Evolutionary conservation across 2,888 invertebrate genomes (phyloP).

Genomic region (Periphyllus acericola): DNA sequence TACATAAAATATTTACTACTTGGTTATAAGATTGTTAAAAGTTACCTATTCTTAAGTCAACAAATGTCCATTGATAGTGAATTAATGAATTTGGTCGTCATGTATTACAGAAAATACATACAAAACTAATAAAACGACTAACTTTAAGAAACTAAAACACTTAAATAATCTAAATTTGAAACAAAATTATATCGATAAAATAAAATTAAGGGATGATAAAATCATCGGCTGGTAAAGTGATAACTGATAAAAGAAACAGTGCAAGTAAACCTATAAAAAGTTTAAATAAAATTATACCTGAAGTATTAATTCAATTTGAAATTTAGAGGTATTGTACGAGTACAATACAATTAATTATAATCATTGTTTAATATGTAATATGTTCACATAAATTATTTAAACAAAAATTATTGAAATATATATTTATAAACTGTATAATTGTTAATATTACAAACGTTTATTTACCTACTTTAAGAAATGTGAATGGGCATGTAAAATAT

Average conservation of each 20-base stretch:
- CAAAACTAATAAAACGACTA: not conserved
- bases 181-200: not conserved
- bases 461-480: too few relatives aligned
- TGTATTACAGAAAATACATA: not conserved
- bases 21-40: not conserved
- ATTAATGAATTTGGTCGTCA: not conserved
- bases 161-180: conserved; percentile 10
- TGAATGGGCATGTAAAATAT: too few relatives aligned
- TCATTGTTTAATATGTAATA: not conserved
- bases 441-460: too few relatives aligned
- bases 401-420: not conserved
- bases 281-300: conserved; percentile 32
- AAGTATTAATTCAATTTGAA: not conserved
- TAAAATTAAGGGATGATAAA: conserved; percentile 32
- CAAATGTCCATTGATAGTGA: not conserved
- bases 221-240: conserved; percentile 41
- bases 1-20: not conserved
- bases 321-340: not conserved
- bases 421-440: too few relatives aligned
- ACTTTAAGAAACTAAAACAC: not conserved
- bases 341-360: not conserved
- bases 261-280: conserved; percentile 28
- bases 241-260: conserved; percentile 44
- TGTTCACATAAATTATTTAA: not conserved
- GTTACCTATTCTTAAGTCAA: conserved; percentile 11